Conservation (phyloP, 2,888 invertebrate species). For the Thumatha senex region DNA sequence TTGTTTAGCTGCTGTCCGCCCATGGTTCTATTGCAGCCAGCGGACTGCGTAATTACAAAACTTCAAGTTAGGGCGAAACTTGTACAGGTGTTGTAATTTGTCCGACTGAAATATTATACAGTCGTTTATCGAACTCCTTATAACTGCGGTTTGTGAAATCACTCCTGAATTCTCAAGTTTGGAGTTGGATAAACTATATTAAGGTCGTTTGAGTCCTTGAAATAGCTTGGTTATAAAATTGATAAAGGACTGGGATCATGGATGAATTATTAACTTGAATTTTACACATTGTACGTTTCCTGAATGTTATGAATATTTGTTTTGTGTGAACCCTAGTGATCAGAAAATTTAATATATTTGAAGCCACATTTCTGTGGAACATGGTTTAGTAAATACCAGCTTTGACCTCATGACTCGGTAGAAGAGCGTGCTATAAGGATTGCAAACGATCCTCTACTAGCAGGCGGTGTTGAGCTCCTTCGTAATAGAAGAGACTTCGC, state of each 20-base stretch:
- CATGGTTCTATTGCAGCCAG: conserved; percentile 28
- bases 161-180: conserved; percentile 4
- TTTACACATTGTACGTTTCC: too few species aligned
- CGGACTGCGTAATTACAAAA: conserved; percentile 41
- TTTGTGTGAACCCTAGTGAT: too few species aligned
- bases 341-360: too few species aligned
- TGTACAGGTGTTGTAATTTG: conserved; percentile 37
- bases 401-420: too few species aligned
- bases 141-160: conserved; percentile 8
- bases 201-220: background rate
- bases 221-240: background rate
- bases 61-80: conserved; percentile 33
- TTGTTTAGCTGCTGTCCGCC: conserved; percentile 25
- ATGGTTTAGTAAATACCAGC: too few species aligned
- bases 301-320: too few species aligned
- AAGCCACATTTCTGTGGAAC: too few species aligned
- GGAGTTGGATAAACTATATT: background rate
- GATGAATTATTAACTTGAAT: too few species aligned
- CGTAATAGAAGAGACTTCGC: too few species aligned
- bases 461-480: too few species aligned
- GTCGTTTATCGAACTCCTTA: conserved; percentile 4
- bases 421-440: too few species aligned
- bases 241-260: background rate
- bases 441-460: too few species aligned
- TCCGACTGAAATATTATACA: conserved; percentile 29